These are phyloP conservation scores for Leptarthrus brevirostris DNA, from an alignment of 2,888 invertebrate species.

Conservation along the genomic window DNA sequence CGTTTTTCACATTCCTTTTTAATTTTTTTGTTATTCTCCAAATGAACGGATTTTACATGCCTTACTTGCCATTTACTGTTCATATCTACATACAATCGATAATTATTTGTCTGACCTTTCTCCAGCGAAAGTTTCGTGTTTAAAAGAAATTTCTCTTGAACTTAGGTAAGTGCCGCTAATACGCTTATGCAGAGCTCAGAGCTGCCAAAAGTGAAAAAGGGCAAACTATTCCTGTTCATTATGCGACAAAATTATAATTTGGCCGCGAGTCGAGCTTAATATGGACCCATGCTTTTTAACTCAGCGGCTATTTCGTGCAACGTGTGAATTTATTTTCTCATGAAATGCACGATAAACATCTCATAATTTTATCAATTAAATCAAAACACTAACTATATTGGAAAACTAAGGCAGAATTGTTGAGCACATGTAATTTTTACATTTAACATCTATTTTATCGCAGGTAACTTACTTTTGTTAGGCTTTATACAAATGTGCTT, in stretches of 20 bases:
- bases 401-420: neutral
- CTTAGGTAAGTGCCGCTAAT: neutral
- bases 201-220: conserved; percentile 19
- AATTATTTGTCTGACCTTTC: conserved; percentile 43
- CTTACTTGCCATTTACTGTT: neutral
- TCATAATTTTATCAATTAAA: conserved; percentile 45
- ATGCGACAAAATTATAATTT: conserved; percentile 48
- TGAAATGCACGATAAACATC: conserved; percentile 21
- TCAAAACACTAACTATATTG: neutral
- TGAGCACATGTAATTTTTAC: too few relatives aligned
- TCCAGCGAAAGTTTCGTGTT: conserved; percentile 1
- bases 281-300: conserved; percentile 15
- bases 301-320: conserved; percentile 29
- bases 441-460: too few relatives aligned
- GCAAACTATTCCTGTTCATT: conserved; percentile 19
- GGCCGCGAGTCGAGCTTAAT: conserved; percentile 11
- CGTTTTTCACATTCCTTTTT: neutral
- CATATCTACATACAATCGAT: conserved; percentile 12
- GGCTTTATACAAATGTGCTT: conserved; percentile 50
- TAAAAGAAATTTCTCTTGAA: conserved; percentile 21
- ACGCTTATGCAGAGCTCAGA: neutral
- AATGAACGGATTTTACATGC: conserved; percentile 31
- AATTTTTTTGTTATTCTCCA: neutral
- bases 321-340: conserved; percentile 29
- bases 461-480: conserved; percentile 51